Base-by-base conservation (phyloP, 2,797 vertebrate genomes). In the Liasis olivaceus region DNA sequence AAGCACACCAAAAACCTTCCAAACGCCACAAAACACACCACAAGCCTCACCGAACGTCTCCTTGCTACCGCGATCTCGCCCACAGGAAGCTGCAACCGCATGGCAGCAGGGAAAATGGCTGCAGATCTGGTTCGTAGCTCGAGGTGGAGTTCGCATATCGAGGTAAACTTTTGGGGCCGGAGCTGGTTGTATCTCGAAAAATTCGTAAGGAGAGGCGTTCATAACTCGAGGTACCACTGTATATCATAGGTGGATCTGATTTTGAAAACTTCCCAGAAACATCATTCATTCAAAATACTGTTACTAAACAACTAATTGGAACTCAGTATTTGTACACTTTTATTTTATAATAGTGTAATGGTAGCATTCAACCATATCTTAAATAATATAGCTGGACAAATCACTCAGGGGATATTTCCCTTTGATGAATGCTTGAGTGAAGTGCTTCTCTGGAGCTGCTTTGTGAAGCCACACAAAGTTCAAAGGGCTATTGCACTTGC, bases 321-420 rank as follows among this genome's bases (percentile, higher is more conserved):
- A 69, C 62, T 69, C 12, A n/a, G 11, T 11, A 93, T 95, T 94
- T 96, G 58, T 59, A 59, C 59, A 72, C 51, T 47, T 24, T 72
- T 88, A 89, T 28, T 51, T 22, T 22, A 54, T 69, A 64, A 15
- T n/a, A 47, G 92, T 95, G n/a, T 69, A 69, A 60, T 95, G 96
- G 93, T 88, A 95, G 93, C 3, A 0, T 97, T 95, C 95, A 96
- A 95, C 96, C 95, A 96, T 92, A 95, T 94, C 95, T 95, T 95
- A 94, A 93, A 42, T 47, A 77, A 47, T 77, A 77, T 22, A 77
- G 3, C 72, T 11, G 36, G 36, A 42, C 20, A 77, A 36, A 42
- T 77, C 42, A 42, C 20, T 77, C 72, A 42, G 36, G 42, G 36
- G 20, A 20, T 77, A 77, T 1, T 42, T 77, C 20, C 36, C 8